phyloP scores from a whole-genome alignment of 2,113 vertebrate species.

The Illadopsis cleaveri region DNA sequence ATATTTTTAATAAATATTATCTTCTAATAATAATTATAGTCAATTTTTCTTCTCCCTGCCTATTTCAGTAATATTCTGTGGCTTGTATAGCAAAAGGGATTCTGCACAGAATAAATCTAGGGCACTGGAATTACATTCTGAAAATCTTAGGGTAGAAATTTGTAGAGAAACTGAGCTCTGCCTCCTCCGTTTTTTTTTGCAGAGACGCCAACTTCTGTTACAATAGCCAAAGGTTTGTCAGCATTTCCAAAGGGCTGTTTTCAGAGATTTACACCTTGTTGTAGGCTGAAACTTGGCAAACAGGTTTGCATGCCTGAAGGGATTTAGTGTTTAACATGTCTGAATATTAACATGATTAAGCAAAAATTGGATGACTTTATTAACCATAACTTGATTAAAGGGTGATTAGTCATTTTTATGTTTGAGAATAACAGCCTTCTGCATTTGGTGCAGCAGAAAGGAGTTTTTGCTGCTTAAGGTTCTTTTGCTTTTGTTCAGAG shows the following conservation, averaged over 20 bases:
- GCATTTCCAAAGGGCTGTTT: slow-evolving; percentile 24
- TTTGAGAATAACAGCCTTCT: slow-evolving; percentile 3
- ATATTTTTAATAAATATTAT: background rate
- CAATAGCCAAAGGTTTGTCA: background rate
- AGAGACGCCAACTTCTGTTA: background rate
- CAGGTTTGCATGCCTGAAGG: slow-evolving; percentile 31
- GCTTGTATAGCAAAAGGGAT: background rate
- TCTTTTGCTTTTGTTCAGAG: background rate
- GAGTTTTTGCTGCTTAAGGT: background rate
- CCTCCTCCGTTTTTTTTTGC: background rate
- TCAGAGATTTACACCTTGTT: slow-evolving; percentile 48
- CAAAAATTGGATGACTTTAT: slow-evolving; percentile 65
- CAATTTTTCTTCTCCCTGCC: background rate
- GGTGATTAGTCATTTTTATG: slow-evolving; percentile 55
- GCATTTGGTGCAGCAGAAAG: background rate
- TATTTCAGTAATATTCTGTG: background rate
- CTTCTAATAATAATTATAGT: background rate
- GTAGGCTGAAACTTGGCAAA: slow-evolving; percentile 64
- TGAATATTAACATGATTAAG: slow-evolving; percentile 70
- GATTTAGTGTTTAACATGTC: slow-evolving; percentile 57
- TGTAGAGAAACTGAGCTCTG: background rate
- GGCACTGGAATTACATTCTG: background rate
- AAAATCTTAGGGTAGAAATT: background rate
- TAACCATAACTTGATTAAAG: slow-evolving; percentile 58
- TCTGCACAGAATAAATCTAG: background rate